Base-by-base conservation (phyloP, 2,888 invertebrate species). In the Helicoverpa assulta region DNA sequence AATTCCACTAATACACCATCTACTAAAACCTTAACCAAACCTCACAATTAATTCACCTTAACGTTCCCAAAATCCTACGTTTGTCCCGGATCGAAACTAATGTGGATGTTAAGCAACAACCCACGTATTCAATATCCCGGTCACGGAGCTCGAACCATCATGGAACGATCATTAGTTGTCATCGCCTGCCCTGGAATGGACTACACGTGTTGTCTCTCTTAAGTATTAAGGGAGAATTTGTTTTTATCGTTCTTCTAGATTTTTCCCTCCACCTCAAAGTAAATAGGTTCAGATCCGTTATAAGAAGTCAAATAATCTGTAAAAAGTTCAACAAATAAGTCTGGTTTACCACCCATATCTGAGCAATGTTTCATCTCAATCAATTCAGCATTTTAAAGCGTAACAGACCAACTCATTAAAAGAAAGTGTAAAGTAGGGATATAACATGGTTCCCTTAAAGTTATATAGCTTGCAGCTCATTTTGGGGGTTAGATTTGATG, bases 121-220 rank as follows among this genome's bases (percentile, higher is more conserved):
- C 67, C 83, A 85, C 86, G 83, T 86, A 79, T 81, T 82, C 80
- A 85, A 86, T 83, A 81, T 72, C 72, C 68, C 55, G 58, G 64
- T 63, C 29, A 62, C 57, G 58, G 26, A 67, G 57, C 53, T 5
- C 40, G 56, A 21, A 57, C 61, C 71, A 65, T 72, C 69, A 78
- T 75, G 75, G 72, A 77, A 76, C 33, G n/a, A 68, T 72, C 73
- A 77, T 81, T 84, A 74, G 40, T 61, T 63, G 67, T 64, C 70
- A 73, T 77, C 67, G 51, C 61, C 72, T 58, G 29, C 57, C 69
- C 72, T 55, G 14, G 52, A 67, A 69, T 64, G 52, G 37, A 26
- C 21, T 62, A 56, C 5, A 64, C 37, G 61, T 55, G 57, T 63
- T 60, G 19, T 26, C 7, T n/a, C 0, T 40, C 5, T 54, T 64